Base-by-base conservation (phyloP, 2,113 vertebrate species). In the Hippocampus mohnikei region DNA sequence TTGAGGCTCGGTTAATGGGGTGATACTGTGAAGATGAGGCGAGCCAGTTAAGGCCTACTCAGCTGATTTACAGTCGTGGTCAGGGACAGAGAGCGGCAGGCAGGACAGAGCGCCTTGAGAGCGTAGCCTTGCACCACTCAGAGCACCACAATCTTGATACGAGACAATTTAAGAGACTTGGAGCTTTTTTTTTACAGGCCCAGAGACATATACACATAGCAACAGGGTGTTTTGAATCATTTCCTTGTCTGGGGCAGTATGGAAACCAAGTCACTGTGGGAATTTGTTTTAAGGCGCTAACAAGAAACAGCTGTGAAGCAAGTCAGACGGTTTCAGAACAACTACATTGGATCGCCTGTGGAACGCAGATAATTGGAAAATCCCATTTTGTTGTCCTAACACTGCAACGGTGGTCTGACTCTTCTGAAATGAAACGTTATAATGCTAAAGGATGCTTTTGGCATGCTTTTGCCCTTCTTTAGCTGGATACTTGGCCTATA, bases 231-330 rank as follows among this genome's bases (percentile, higher is more conserved):
- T 52, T 61, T 71, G 79, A 80, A 81, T 63, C 71, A 73, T 79
- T 70, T 78, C 58, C 74, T 70, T 37, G 76, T 75, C 73, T 78
- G 84, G 77, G 85, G 81, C 73, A 81, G 88, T 78, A 72, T 83
- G 84, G 89, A 91, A 93, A 88, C 85, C 85, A 84, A 88, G 83
- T 90, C 83, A 74, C 71, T 72, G 74, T 89, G 92, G 91, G 64
- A 83, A 81, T 87, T 73, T 84, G 88, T 88, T 91, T 89, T 92
- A 91, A 91, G 90, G 72, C 82, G 73, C 70, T 91, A 91, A 92
- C 86, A 88, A 92, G 83, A 87, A 91, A 83, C 93, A 92, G 92
- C 91, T 93, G 91, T 78, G 68, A 29, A 80, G 1, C 71, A 71
- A 89, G 76, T 76, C 78, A n/a, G 69, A 65, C 74, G 78, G 65